A percentile compares a stretch with the other conserved stretches of the same genome.
Conservation (phyloP, 2,888 invertebrate species). For the Conistra vaccinii region DNA sequence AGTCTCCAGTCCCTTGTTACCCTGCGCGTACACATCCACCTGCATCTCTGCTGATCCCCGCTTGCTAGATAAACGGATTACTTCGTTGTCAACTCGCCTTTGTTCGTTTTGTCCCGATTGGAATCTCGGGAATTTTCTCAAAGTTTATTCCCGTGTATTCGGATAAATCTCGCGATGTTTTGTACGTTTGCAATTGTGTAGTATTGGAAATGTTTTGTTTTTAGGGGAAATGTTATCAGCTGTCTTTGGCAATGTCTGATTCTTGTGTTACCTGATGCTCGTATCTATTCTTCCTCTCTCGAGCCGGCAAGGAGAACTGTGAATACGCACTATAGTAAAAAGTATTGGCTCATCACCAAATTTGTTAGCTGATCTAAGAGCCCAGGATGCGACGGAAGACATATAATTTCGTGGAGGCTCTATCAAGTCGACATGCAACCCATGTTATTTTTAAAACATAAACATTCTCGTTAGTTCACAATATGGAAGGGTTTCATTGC, state of each 20-base stretch:
- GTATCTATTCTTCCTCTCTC: background rate
- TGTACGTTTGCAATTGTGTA: constrained; percentile 51
- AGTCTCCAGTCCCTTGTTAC: constrained; percentile 20
- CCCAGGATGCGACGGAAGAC: background rate
- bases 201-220: constrained; percentile 43
- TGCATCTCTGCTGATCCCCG: constrained; percentile 58
- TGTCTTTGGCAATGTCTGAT: background rate
- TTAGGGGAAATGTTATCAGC: constrained; percentile 37
- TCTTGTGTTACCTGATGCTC: background rate
- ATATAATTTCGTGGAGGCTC: too few relatives aligned
- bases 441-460: too few relatives aligned
- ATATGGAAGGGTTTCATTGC: too few relatives aligned
- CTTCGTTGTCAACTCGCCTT: constrained; percentile 52
- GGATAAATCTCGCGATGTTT: constrained; percentile 57
- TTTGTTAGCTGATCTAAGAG: too few relatives aligned
- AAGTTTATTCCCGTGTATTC: constrained; percentile 60
- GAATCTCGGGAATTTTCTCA: constrained; percentile 62
- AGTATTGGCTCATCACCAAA: too few relatives aligned
- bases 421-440: too few relatives aligned
- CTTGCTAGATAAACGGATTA: constrained; percentile 62
- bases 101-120: constrained; percentile 60
- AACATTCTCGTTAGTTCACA: too few relatives aligned
- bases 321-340: background rate
- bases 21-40: constrained; percentile 59
- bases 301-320: background rate